Evolutionary conservation across 2,888 invertebrate genomes (phyloP).

Genomic region (Scaptomyza caliginosa): DNA sequence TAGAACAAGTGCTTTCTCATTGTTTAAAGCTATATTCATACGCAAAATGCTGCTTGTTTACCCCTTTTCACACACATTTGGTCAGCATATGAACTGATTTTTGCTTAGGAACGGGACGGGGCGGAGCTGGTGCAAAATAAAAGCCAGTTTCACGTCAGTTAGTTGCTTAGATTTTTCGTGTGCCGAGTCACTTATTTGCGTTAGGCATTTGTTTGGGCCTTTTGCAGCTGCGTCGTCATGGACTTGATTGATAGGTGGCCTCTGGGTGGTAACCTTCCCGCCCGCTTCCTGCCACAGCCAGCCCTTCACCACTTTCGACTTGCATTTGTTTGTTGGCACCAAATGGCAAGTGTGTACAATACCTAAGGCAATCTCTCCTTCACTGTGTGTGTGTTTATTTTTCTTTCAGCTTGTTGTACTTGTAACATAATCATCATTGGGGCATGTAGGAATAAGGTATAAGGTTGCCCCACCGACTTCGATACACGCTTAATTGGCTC

Average conservation of each 20-base stretch:
- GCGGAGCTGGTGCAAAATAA: not conserved
- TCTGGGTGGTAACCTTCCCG: not conserved
- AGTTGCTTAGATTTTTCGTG: not conserved
- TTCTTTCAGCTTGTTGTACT: not conserved
- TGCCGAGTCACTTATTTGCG: slow-evolving; percentile 34
- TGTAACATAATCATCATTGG: not conserved
- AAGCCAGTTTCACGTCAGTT: not conserved
- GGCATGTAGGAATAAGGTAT: not conserved
- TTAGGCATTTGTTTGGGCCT: slow-evolving; percentile 43
- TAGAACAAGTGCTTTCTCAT: slow-evolving; percentile 2
- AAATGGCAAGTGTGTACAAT: not conserved
- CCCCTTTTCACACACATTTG: not conserved
- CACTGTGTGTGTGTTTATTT: not conserved
- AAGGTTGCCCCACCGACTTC: not conserved
- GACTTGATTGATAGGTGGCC: slow-evolving; percentile 21
- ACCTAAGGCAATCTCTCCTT: not conserved
- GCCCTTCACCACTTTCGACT: not conserved
- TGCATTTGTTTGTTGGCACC: slow-evolving; percentile 2
- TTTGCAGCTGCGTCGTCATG: slow-evolving; percentile 47
- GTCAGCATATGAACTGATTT: not conserved
- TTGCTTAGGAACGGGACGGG: not conserved
- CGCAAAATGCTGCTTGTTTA: not conserved
- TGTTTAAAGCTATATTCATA: not conserved
- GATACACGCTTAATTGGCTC: not conserved
- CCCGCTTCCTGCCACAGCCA: no score